Base-by-base conservation (phyloP, 2,113 vertebrate species). In the Maccullochella peelii region DNA sequence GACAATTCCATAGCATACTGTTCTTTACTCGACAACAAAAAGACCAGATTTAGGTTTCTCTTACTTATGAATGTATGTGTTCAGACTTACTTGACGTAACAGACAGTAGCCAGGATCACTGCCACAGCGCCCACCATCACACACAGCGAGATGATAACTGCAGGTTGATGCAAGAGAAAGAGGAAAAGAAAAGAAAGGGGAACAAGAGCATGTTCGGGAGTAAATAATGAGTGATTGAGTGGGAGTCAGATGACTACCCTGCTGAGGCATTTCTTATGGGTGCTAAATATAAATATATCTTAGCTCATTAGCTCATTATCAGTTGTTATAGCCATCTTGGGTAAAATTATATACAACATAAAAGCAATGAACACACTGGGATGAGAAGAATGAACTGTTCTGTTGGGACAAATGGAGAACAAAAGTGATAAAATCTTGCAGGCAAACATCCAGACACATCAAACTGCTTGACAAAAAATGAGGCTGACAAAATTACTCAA, bases 31-130 rank as follows among this genome's bases (percentile, higher is more conserved):
- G 1, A 9, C 62, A 40, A 21, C 16, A 25, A 40, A 62, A 27
- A 40, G 12, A 8, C 7, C 11, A 55, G 20, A 50, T 9, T n/a
- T 18, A 25, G 25, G 18, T 27, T 65, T 44, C 8, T 16, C 11
- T 36, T 57, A 25, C 15, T 25, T 44, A 0, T 38, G 15, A 23
- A 50, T 77, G 16, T 3, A 8, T 4, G 23, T 52, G 40, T 55
- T 71, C 6, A 23, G 72, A 88, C 96, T 97, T 91, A 98, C 98
- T 97, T 97, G 93, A 96, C 89, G 94, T 93, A 98, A 91, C 96
- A 99, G 30, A 96, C 52, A 0, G 93, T 93, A 0, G 97, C 96
- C 90, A 97, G 57, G 0, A 96, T 89, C 62, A 99, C 80, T 0
- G 96, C 96, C 0, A 96, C 88, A 1, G 92, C 78, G 1, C 97